Percentiles rank a stretch among this genome's conserved stretches.
phyloP scores from a whole-genome alignment of 1,140 invertebrate genomes.

The Zaprionus inermis region DNA sequence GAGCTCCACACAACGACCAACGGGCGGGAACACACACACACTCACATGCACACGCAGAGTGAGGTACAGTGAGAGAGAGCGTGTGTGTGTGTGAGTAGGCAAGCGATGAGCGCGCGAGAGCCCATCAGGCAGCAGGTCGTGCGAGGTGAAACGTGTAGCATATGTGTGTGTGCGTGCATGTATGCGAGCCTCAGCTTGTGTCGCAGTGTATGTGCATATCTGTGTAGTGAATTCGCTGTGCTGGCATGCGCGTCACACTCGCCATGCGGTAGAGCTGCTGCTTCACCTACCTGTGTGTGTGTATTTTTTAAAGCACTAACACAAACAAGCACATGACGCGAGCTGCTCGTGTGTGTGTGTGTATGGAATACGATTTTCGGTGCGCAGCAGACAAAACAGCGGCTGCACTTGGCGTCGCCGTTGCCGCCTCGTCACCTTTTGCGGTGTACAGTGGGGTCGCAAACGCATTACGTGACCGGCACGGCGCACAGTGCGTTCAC shows the following conservation, averaged over 20 bases:
- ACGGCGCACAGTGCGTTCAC: constrained; percentile 17
- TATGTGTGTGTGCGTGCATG: constrained; percentile 12
- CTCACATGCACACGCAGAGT: not conserved
- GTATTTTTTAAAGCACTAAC: not conserved
- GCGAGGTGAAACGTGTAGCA: constrained; percentile 55
- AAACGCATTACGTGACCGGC: constrained; percentile 43
- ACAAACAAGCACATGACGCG: not conserved
- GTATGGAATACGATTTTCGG: constrained; percentile 26
- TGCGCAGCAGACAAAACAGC: constrained; percentile 49
- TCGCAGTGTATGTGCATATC: constrained; percentile 26
- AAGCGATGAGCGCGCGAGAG: not conserved
- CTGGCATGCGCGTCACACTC: constrained; percentile 57
- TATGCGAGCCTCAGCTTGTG: constrained; percentile 4
- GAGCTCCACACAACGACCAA: constrained; percentile 11
- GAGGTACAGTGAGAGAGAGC: constrained; percentile 21
- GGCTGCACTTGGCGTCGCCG: constrained; percentile 13
- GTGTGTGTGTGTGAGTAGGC: too few species aligned
- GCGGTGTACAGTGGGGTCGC: constrained; percentile 38
- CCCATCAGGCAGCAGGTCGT: constrained; percentile 50
- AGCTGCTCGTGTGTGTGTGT: constrained; percentile 5
- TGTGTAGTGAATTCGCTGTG: constrained; percentile 53
- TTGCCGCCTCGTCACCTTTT: constrained; percentile 26
- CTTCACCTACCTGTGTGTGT: not conserved
- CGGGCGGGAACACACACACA: constrained; percentile 1
- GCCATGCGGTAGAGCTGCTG: constrained; percentile 35